Evolutionary conservation across 2,113 vertebrate species (phyloP), one percentile per base, ranked within the genome.

Genomic region (Columba janthina): DNA sequence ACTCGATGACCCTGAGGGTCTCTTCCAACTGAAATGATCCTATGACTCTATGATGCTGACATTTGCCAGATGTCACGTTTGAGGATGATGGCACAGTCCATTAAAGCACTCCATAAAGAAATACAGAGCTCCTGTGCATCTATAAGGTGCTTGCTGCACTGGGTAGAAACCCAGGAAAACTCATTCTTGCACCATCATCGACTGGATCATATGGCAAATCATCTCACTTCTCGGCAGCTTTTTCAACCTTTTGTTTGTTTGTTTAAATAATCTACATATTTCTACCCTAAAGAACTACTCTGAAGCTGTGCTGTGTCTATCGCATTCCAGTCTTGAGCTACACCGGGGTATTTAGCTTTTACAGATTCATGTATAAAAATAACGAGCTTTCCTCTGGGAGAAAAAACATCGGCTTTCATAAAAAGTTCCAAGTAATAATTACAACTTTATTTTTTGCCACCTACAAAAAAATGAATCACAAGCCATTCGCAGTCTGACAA

Each of bases 401-500:
- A 38, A 77, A 90, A 92, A 62, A 15, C 7, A 90, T 26, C 80
- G 60, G 40, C 40, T 89, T 90, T 91, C 70, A 34, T n/a, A 28
- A 58, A 64, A 89, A 85, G 36, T 85, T 89, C 70, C 66, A 76
- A 79, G 87, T 15, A 89, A 66, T 95, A 91, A 94, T 95, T 78
- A 75, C 65, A 48, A 74, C 74, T 92, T 87, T 87, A 73, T 90
- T 95, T 93, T 81, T 93, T 5, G 2, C 87, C 91, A 89, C 89
- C 84, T 57, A 93, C 91, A 67, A 90, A 78, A 66, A 82, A 87
- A 56, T 69, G 80, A 97, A 95, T 96, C 95, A 94, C 54, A 44
- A 71, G 44, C 36, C 85, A 28, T 65, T 88, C 0, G 5, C 4
- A 4, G 53, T 18, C 34, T 34, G 40, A 81, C 91, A 94, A 88